Base-by-base conservation (phyloP, 2,888 invertebrate species). In the Pandemis cinnamomeana region DNA sequence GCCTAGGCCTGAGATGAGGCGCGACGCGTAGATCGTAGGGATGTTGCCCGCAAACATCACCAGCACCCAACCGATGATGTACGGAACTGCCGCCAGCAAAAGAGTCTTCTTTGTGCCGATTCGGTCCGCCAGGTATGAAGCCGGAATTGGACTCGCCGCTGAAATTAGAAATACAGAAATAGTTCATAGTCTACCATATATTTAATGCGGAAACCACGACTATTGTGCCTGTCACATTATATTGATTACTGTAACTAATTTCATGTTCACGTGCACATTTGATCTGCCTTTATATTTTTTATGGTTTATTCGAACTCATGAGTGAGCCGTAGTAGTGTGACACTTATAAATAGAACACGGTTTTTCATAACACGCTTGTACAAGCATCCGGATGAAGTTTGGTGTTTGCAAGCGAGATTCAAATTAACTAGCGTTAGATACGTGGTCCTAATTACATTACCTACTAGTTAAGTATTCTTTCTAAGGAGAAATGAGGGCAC, bases 31-130 rank as follows among this genome's bases (percentile, higher is more conserved):
- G 67, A 96, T 92, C 13, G 95, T 91, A 20, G 95, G 91, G 0
- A 95, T 94, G 62, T 93, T 94, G 78, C 89, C 89, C 0, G 96
- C 96, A 67, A 95, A 85, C 84, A 96, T 95, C 72, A 96, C 95
- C 71, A 96, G 90, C 68, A 96, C 88, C 96, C 96, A 96, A 58
- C 96, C 95, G 13, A 95, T 80, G 78, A 95, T 95, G 81, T 96
- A 95, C 0, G 96, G 96, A 0, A 96, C 84, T 0, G 95, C 91
- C 0, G 95, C 95, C 13, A 95, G 85, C 10, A 96, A 88, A 0
- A 96, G 91, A 0, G 96, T 95, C 78, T 90, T 93, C 86, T 96
- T 96, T 6, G 96, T 93, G 15, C 96, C 96, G 73, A 96, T 92
- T 75, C 94, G 91, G 87, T 96, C 96, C 53, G 96, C 95, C 64